Base-by-base conservation (phyloP, 2,797 vertebrate species). In the Oophaga sylvatica region DNA sequence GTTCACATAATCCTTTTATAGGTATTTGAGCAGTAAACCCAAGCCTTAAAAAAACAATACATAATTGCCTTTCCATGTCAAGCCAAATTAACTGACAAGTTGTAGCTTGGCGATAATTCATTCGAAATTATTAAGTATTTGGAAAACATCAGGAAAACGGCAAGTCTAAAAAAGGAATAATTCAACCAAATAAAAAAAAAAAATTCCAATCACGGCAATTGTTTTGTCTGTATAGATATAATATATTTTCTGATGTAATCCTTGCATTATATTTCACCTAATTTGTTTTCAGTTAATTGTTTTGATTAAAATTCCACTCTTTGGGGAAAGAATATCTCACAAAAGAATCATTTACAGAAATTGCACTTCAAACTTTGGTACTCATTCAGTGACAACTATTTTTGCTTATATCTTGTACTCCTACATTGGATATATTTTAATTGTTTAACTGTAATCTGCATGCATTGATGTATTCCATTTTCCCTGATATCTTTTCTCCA, bases 171-270 rank as follows among this genome's bases (percentile, higher is more conserved):
- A 80, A 88, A 80, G 84, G 63, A 59, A 22, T 31, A 65, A 71
- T 70, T 26, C 53, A 80, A 31, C 20, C 71, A 80, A 56, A 53
- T 57, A n/a, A 62, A 59, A 13, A 9, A 5, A 70, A n/a, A n/a
- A 84, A 88, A 80, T 22, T 56, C 71, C 41, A 88, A 88, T 88
- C 82, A 84, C 84, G 15, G n/a, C 67, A 80, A 88, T 88, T 84
- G 82, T 88, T 20, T 87, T 5, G n/a, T 59, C 29, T 48, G 9
- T 35, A 80, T 59, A 35, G 31, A n/a, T 41, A 62, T 26, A 71
- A 87, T 31, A 75, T 48, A 67, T 20, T 87, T 86, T 81, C n/a
- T 62, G 48, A 41, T 63, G 22, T 67, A 73, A 59, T 59, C 20
- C 41, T 17, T 62, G 56, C 77, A 80, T 57, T 5, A 56, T 59